phyloP scores from a whole-genome alignment of 1,140 invertebrate species.

The Lordiphosa stackelbergi region DNA sequence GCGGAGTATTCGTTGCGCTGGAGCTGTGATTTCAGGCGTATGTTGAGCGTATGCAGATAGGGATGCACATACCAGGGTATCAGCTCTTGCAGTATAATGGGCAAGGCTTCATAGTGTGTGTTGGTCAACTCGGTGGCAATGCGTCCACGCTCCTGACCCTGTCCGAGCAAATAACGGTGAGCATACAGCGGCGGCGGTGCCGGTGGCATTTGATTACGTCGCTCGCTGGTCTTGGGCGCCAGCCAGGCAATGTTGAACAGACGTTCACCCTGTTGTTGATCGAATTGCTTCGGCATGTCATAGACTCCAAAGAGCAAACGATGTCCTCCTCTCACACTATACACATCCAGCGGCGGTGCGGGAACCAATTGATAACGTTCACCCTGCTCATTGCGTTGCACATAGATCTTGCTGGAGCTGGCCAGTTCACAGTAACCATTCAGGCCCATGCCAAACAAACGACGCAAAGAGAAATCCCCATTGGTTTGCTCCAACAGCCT shows the following conservation, averaged over 20 bases:
- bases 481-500: slow-evolving; percentile 79
- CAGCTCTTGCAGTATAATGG: slow-evolving; percentile 86
- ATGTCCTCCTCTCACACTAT: slow-evolving; percentile 83
- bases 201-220: slow-evolving; percentile 77
- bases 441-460: slow-evolving; percentile 90
- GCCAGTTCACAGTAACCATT: slow-evolving; percentile 88
- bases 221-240: slow-evolving; percentile 61
- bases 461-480: slow-evolving; percentile 90
- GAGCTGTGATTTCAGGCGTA: slow-evolving; percentile 42
- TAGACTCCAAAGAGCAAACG: slow-evolving; percentile 83
- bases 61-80: slow-evolving; percentile 96
- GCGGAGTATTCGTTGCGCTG: slow-evolving; percentile 68
- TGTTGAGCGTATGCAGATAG: slow-evolving; percentile 92
- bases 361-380: slow-evolving; percentile 75
- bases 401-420: slow-evolving; percentile 86
- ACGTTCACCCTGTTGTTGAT: slow-evolving; percentile 66
- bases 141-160: slow-evolving; percentile 91
- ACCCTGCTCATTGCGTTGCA: slow-evolving; percentile 85
- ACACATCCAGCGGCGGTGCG: slow-evolving; percentile 79
- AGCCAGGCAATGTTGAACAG: slow-evolving; percentile 84
- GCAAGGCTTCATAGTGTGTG: slow-evolving; percentile 84
- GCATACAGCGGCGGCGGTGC: slow-evolving; percentile 84
- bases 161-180: slow-evolving; percentile 90
- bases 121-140: slow-evolving; percentile 90
- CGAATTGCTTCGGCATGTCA: slow-evolving; percentile 78